These are phyloP conservation scores for Siniperca obscura DNA, from an alignment of 2,797 vertebrate species.

Conservation along the genomic window DNA sequence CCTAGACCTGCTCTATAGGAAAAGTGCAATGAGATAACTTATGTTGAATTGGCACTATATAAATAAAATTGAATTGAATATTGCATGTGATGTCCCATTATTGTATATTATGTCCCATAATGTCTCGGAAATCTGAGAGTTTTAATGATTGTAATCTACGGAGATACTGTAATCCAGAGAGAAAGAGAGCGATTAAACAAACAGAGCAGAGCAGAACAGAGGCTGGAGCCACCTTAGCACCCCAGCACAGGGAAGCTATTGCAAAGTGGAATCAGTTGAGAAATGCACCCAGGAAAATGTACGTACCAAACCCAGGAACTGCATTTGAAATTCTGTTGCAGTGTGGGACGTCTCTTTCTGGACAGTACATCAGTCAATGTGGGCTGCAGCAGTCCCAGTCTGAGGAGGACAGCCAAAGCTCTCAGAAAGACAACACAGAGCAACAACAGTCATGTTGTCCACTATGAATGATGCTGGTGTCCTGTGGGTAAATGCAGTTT, in stretches of 20 bases:
- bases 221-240: too few relatives aligned
- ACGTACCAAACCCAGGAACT: not conserved
- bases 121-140: too few relatives aligned
- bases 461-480: conserved; percentile 1
- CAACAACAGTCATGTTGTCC: conserved; percentile 9
- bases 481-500: not conserved
- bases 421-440: conserved; percentile 7
- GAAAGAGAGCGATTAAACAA: too few relatives aligned
- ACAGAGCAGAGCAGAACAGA: too few relatives aligned
- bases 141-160: too few relatives aligned
- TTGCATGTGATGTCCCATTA: too few relatives aligned
- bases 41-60: too few relatives aligned
- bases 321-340: conserved; percentile 6
- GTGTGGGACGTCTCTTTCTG: not conserved
- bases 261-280: not conserved
- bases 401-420: not conserved
- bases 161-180: too few relatives aligned
- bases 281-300: not conserved
- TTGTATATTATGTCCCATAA: too few relatives aligned
- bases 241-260: not conserved
- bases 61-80: too few relatives aligned
- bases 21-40: too few relatives aligned
- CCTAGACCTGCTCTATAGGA: too few relatives aligned
- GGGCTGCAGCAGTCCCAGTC: not conserved
- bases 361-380: conserved; percentile 21